Conservation (phyloP, 1,140 invertebrate species). For the Potamilus streckersoni region DNA sequence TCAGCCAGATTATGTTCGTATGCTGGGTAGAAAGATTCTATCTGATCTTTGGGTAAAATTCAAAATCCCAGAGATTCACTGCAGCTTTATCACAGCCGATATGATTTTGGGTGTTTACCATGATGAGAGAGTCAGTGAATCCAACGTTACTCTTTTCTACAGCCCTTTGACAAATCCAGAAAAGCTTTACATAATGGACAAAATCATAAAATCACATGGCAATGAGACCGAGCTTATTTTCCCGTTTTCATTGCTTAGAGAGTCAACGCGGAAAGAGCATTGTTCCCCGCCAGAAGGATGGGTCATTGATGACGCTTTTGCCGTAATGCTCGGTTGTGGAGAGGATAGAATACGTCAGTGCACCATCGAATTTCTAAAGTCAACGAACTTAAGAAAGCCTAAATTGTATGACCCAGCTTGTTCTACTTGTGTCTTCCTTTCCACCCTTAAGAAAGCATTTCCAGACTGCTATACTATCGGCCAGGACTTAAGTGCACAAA, state of each 20-base stretch:
- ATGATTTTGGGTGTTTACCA: constrained; percentile 42
- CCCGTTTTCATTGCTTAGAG: constrained; percentile 42
- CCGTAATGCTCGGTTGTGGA: constrained; percentile 45
- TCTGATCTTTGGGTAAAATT: constrained; percentile 38
- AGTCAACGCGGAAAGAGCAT: constrained; percentile 31
- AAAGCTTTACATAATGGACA: constrained; percentile 36
- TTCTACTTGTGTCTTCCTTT: constrained; percentile 47
- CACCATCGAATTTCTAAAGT: constrained; percentile 33
- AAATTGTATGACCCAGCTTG: constrained; percentile 51
- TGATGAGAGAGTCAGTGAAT: constrained; percentile 40
- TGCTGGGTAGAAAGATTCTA: constrained; percentile 35
- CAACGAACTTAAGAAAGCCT: constrained; percentile 12
- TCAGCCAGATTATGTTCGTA: constrained; percentile 9
- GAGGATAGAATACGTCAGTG: constrained; percentile 43
- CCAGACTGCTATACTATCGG: constrained; percentile 42
- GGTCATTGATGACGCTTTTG: constrained; percentile 43
- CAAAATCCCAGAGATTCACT: constrained; percentile 45
- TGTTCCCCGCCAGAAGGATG: constrained; percentile 47
- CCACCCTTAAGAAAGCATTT: constrained; percentile 35
- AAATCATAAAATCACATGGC: constrained; percentile 23
- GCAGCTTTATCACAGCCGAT: constrained; percentile 40
- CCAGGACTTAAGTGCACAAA: constrained; percentile 46
- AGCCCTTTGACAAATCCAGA: constrained; percentile 35
- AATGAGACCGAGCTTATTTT: constrained; percentile 32
- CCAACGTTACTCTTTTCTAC: constrained; percentile 32